phyloP scores from a whole-genome alignment of 2,113 vertebrate species.

The Scortum barcoo region DNA sequence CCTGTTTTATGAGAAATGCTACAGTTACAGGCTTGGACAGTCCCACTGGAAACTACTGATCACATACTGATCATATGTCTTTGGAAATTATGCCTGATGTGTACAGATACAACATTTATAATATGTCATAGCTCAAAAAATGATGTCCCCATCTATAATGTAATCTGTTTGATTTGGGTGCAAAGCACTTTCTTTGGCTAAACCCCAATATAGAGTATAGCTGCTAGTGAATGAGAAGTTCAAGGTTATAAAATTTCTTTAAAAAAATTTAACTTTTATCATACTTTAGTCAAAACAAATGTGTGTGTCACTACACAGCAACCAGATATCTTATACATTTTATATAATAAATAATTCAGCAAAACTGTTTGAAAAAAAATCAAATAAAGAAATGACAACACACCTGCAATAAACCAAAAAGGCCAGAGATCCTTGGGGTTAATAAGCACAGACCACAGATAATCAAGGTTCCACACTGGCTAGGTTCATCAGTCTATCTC shows the following conservation, averaged over 20 bases:
- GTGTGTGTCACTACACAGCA: not conserved
- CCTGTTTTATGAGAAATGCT: constrained; percentile 3
- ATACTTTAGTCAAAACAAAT: not conserved
- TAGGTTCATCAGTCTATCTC: constrained; percentile 35
- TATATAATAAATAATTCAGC: not conserved
- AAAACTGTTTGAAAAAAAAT: not conserved
- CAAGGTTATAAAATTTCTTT: not conserved
- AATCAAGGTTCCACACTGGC: constrained; percentile 27
- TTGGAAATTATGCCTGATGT: not conserved
- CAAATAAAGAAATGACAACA: not conserved
- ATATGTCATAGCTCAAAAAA: not conserved
- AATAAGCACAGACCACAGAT: constrained; percentile 31
- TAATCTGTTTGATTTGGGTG: constrained; percentile 10
- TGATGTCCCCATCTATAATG: not conserved
- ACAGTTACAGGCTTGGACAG: not conserved
- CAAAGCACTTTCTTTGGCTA: not conserved
- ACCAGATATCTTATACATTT: not conserved
- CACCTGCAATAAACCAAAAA: constrained; percentile 9
- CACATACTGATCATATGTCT: not conserved
- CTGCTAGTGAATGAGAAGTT: not conserved
- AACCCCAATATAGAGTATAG: not conserved
- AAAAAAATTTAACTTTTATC: not conserved
- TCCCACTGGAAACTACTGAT: constrained; percentile 2
- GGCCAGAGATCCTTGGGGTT: constrained; percentile 43
- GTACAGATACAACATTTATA: not conserved